Evolutionary conservation across 2,113 vertebrate species (phyloP).

Genomic region (Nerophis lumbriciformis): DNA sequence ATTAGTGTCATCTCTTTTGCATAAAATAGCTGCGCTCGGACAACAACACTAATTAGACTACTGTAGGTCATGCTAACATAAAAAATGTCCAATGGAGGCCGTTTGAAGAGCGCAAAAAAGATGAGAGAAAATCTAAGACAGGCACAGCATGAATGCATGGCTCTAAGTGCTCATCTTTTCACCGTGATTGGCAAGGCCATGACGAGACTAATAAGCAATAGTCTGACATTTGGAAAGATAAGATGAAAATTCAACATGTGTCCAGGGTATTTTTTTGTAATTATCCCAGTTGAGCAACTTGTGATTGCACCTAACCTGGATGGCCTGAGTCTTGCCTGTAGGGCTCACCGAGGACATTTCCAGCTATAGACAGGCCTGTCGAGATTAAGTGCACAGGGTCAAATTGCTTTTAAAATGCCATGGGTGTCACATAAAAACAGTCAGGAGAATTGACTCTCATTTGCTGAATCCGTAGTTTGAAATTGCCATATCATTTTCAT

Average conservation of each 20-base stretch:
- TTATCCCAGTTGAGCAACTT: slow-evolving; percentile 56
- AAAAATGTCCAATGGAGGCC: slow-evolving; percentile 14
- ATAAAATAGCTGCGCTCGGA: slow-evolving; percentile 8
- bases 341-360: slow-evolving; percentile 57
- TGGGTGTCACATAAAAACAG: slow-evolving; percentile 61
- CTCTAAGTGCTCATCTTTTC: slow-evolving; percentile 32
- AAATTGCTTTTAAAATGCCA: slow-evolving; percentile 72
- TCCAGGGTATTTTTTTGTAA: slow-evolving; percentile 62
- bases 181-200: slow-evolving; percentile 59
- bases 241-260: slow-evolving; percentile 63
- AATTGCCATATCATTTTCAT: slow-evolving; percentile 29
- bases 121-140: slow-evolving; percentile 15
- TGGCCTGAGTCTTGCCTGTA: slow-evolving; percentile 43
- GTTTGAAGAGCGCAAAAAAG: slow-evolving; percentile 4
- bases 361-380: slow-evolving; percentile 55
- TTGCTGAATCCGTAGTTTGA: not conserved
- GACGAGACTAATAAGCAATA: slow-evolving; percentile 66
- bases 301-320: slow-evolving; percentile 51
- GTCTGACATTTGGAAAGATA: slow-evolving; percentile 73
- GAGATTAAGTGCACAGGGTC: slow-evolving; percentile 65
- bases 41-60: slow-evolving; percentile 24
- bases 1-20: slow-evolving; percentile 1
- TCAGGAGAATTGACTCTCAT: slow-evolving; percentile 44
- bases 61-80: slow-evolving; percentile 1
- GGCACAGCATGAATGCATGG: slow-evolving; percentile 23